Evolutionary conservation across 2,113 vertebrate genomes (phyloP).

Genomic region (Caranx ignobilis): DNA sequence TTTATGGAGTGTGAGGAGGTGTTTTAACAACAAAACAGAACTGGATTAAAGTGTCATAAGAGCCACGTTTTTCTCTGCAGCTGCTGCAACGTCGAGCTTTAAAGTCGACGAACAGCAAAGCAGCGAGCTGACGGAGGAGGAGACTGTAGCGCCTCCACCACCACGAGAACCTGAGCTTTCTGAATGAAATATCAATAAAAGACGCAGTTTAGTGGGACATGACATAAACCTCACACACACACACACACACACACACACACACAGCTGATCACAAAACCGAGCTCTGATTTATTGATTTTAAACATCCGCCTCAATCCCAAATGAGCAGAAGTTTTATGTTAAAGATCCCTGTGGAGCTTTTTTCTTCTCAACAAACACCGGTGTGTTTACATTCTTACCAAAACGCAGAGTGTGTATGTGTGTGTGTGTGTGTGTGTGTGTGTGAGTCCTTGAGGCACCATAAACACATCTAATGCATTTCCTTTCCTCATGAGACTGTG

Average conservation of each 20-base stretch:
- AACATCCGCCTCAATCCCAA: background rate
- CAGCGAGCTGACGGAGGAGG: slow-evolving; percentile 24
- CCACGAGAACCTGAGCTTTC: background rate
- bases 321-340: background rate
- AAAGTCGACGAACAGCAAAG: slow-evolving; percentile 11
- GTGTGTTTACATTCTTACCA: slow-evolving; percentile 10
- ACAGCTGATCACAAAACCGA: background rate
- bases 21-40: background rate
- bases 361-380: slow-evolving; percentile 8
- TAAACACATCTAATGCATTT: slow-evolving; percentile 21
- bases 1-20: background rate
- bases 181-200: slow-evolving; percentile 7
- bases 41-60: background rate
- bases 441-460: background rate
- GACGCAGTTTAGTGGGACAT: background rate
- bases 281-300: background rate
- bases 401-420: background rate
- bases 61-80: slow-evolving; percentile 1
- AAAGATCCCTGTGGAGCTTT: background rate
- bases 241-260: slow-evolving; percentile 3
- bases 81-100: background rate
- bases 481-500: background rate
- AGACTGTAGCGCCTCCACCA: slow-evolving; percentile 7
- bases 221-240: slow-evolving; percentile 1
- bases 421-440: background rate